These are phyloP conservation scores for Eupleurogrammus muticus DNA, from an alignment of 2,797 vertebrate species.

Conservation along the genomic window DNA sequence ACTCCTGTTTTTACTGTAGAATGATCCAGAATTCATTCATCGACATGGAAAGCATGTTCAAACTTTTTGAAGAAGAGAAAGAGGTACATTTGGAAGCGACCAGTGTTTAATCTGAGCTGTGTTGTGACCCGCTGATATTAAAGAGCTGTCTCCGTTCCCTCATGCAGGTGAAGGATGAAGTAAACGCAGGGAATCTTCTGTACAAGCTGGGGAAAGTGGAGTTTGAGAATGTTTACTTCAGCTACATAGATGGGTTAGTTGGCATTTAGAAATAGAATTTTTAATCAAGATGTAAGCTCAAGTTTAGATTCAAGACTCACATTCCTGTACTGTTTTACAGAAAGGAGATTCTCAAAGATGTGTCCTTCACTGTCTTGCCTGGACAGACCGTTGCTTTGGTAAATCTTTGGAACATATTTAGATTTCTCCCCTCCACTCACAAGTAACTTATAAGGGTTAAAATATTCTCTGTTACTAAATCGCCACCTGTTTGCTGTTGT, in stretches of 20 bases:
- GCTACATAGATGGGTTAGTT: slow-evolving; percentile 89
- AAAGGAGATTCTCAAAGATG: slow-evolving; percentile 89
- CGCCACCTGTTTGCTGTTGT: not conserved
- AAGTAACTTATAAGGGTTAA: not conserved
- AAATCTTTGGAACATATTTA: slow-evolving; percentile 47
- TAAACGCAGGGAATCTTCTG: slow-evolving; percentile 85
- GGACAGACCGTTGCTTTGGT: slow-evolving; percentile 95
- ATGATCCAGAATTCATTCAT: slow-evolving; percentile 97
- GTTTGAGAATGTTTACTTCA: slow-evolving; percentile 95
- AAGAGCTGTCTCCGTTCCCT: fast-evolving
- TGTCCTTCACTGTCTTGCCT: slow-evolving; percentile 94
- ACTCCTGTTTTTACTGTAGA: slow-evolving; percentile 71
- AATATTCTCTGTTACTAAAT: not conserved
- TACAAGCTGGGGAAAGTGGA: slow-evolving; percentile 88
- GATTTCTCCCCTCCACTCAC: not conserved
- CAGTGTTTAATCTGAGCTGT: not conserved
- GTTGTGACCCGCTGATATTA: not conserved
- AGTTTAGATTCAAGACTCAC: not conserved
- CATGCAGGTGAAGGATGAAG: slow-evolving; percentile 89
- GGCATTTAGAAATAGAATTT: not conserved
- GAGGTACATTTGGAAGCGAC: slow-evolving; percentile 81
- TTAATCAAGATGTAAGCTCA: fast-evolving
- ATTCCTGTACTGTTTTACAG: slow-evolving; percentile 67
- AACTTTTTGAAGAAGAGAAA: slow-evolving; percentile 90
- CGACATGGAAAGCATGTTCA: slow-evolving; percentile 99